phyloP scores from a whole-genome alignment of 2,797 vertebrate species.

The Sebastes vulpes region DNA sequence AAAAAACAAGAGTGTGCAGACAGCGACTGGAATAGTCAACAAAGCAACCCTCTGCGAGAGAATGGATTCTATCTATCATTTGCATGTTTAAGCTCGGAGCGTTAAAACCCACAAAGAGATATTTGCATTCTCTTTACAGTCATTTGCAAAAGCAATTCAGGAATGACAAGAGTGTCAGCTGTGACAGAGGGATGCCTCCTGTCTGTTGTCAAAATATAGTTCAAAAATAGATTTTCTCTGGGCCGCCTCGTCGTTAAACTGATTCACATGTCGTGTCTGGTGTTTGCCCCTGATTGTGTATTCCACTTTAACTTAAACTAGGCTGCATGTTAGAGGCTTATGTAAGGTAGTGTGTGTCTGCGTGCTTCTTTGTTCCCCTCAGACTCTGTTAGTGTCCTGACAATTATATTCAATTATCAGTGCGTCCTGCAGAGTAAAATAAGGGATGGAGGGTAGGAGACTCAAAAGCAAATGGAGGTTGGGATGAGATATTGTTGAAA shows the following conservation, averaged over 20 bases:
- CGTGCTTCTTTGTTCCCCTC: conserved; percentile 13
- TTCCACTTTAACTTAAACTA: conserved; percentile 10
- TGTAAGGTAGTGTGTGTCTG: conserved; percentile 27
- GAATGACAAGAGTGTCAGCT: conserved; percentile 51
- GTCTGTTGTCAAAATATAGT: conserved; percentile 26
- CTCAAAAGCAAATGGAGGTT: conserved; percentile 12
- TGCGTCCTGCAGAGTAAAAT: conserved; percentile 16
- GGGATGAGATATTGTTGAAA: conserved; percentile 47
- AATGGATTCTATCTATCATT: conserved; percentile 66
- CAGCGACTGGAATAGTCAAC: conserved; percentile 29
- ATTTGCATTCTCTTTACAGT: conserved; percentile 73
- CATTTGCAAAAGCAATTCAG: conserved; percentile 76
- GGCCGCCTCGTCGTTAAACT: background rate
- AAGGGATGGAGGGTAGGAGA: background rate
- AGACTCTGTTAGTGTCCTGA: conserved; percentile 22
- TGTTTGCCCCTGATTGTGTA: conserved; percentile 7
- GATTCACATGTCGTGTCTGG: conserved; percentile 4
- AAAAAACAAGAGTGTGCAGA: background rate
- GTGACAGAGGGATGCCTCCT: conserved; percentile 15
- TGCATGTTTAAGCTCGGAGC: conserved; percentile 70
- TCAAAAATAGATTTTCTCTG: background rate
- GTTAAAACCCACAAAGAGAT: conserved; percentile 68
- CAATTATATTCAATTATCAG: conserved; percentile 39
- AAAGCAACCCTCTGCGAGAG: conserved; percentile 39
- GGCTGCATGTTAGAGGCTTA: conserved; percentile 29